Evolutionary conservation across 1,140 invertebrate species (phyloP), one percentile per base, ranked within the genome.

Genomic region (Neodiprion pinetum): DNA sequence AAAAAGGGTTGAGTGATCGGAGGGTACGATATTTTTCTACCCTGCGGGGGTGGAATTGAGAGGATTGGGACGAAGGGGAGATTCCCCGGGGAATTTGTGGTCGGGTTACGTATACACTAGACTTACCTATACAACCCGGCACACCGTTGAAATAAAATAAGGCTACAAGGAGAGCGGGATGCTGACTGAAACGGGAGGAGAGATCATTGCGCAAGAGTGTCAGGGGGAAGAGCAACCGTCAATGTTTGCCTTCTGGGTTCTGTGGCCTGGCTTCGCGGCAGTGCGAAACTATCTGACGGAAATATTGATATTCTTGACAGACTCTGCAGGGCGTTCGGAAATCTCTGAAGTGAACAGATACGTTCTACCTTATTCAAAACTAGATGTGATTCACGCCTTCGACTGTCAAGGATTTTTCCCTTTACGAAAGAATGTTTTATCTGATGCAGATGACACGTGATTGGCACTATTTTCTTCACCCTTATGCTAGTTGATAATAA

Each of bases 251-350:
- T 17, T 61, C 28, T 40, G 28, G 28, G 28, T 5, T 40, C 28
- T 40, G 28, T 40, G 28, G 28, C 5, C 28, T 40, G 28, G 28
- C 5, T 40, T 40, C n/a, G 4, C 53, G n/a, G 53, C 28, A 40
- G 28, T 12, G 21, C 66, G 75, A 23, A 74, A 78, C 76, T 80
- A 79, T 80, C 75, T 76, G 77, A 78, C 77, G 76, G 79, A 81
- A 83, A 81, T 83, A 83, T 81, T 81, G 79, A 79, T 80, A 83
- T 80, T 75, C 76, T 73, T 74, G 53, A 61, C 53, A 61, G 11
- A 61, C 28, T 40, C 28, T 40, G 5, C 53, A 14, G 9, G n/a
- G n/a, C 53, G 4, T 61, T 61, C 0, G 9, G n/a, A 61, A 61
- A 17, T 17, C n/a, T 9, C 3, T 12, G 53, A 61, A 17, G n/a